Evolutionary conservation across 2,797 vertebrate species (phyloP).

Genomic region (Acanthopagrus latus): DNA sequence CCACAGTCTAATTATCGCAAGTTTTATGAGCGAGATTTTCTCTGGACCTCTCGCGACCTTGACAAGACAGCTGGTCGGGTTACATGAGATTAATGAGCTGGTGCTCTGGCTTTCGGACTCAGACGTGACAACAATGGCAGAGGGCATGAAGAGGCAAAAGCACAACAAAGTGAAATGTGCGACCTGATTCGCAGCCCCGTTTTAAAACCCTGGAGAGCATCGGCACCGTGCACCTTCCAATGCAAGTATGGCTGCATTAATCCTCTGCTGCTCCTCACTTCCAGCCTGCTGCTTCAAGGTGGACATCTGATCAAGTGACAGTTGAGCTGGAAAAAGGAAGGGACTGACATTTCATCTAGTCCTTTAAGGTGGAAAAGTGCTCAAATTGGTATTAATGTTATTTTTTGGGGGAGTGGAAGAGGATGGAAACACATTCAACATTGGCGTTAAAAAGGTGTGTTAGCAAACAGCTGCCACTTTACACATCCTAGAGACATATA

Average conservation of each 20-base stretch:
- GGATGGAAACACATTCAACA: slow-evolving; percentile 22
- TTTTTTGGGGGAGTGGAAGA: slow-evolving; percentile 4
- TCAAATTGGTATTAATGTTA: neutral
- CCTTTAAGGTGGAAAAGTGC: neutral
- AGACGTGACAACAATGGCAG: slow-evolving; percentile 25
- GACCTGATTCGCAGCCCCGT: slow-evolving; percentile 2
- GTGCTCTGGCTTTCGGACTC: slow-evolving; percentile 30
- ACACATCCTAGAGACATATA: neutral
- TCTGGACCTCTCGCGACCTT: slow-evolving; percentile 50
- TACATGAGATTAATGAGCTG: slow-evolving; percentile 44
- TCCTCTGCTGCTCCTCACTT: neutral
- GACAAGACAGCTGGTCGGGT: slow-evolving; percentile 35
- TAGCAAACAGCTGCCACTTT: slow-evolving; percentile 21
- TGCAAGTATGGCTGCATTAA: slow-evolving; percentile 9
- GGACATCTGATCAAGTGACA: neutral
- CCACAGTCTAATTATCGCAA: slow-evolving; percentile 7
- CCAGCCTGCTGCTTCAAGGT: neutral
- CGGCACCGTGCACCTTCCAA: neutral
- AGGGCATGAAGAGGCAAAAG: neutral
- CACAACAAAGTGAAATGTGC: slow-evolving; percentile 19
- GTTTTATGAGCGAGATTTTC: slow-evolving; percentile 45
- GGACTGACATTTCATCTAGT: neutral
- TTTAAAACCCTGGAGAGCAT: slow-evolving; percentile 16
- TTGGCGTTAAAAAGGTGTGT: slow-evolving; percentile 19
- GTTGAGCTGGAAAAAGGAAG: neutral